Percentiles rank a stretch among this genome's conserved stretches.
Evolutionary conservation across 1,140 invertebrate genomes (phyloP).

Genomic region (Coelopa frigida): DNA sequence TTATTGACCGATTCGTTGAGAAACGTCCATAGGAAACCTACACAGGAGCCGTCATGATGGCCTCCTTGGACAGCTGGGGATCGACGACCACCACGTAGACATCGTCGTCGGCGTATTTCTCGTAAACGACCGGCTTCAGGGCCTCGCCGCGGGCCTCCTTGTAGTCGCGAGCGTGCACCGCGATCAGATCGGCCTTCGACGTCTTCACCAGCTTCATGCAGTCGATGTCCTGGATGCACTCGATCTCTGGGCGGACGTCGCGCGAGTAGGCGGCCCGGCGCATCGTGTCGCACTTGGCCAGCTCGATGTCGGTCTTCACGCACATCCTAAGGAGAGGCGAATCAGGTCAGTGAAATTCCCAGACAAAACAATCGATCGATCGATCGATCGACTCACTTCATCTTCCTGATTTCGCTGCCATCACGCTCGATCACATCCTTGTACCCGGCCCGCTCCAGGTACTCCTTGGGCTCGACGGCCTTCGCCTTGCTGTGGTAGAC

Average conservation of each 20-base stretch:
- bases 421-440: conserved; percentile 67
- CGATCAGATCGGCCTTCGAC: conserved; percentile 25
- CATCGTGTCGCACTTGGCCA: conserved; percentile 60
- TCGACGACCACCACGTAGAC: conserved; percentile 32
- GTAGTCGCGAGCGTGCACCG: conserved; percentile 16
- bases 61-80: conserved; percentile 20
- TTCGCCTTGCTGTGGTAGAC: conserved; percentile 56
- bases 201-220: conserved; percentile 59
- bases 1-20: neutral
- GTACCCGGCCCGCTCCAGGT: conserved; percentile 64
- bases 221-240: conserved; percentile 55
- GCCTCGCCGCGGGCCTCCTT: conserved; percentile 20
- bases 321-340: conserved; percentile 51
- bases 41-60: conserved; percentile 26
- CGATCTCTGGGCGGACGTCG: conserved; percentile 62
- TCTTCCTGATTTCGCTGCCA: conserved; percentile 34
- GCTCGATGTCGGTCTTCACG: conserved; percentile 52
- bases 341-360: conserved; percentile 14
- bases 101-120: conserved; percentile 24
- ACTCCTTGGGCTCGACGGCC: conserved; percentile 54
- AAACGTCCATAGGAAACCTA: conserved; percentile 19
- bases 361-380: conserved; percentile 12
- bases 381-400: conserved; percentile 4
- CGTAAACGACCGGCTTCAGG: conserved; percentile 32
- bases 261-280: conserved; percentile 61